Evolutionary conservation across 2,888 invertebrate species (phyloP), one percentile per base, ranked within the genome.

Genomic region (Myathropa florea): DNA sequence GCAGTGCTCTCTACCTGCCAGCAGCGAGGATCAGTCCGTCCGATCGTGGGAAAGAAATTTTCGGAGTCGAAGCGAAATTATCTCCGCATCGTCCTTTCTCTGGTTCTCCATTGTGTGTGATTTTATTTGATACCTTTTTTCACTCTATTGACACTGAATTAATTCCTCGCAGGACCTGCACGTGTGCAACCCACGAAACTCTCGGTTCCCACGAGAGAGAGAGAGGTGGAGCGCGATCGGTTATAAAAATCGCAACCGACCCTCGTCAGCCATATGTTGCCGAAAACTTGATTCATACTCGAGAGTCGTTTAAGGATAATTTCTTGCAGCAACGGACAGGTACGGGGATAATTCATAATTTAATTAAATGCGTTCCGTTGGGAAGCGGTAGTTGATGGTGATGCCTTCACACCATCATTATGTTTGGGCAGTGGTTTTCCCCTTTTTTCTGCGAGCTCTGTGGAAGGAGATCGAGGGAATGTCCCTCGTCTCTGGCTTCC

Each of bases 251-350:
- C 70, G 26, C 61, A 76, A 64, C 71, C 21, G 85, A 91, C 91
- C 92, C 91, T 91, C 89, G 89, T 92, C 90, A 91, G 90, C 90
- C 92, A 92, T 89, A 91, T 92, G 92, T 90, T 90, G 90, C 75
- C 61, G 85, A 78, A 85, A 82, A 78, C 72, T 68, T 73, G 71
- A 82, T 82, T 85, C 82, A 78, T 77, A 80, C 84, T 84, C 7
- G 33, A 84, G 65, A 24, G 60, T 59, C 60, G 55, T 81, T 84
- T 76, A 80, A 57, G 23, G 60, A 55, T 68, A 61, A 72, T 84
- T 83, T 80, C 24, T n/a, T 2, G 39, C 21, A 28, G 71, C 18
- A 60, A 60, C 21, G 36, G 9, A 39, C 23, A 70, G 65, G 79
- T 75, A 83, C 18, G 4, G 7, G 30, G 55, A 28, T 65, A 30